Conservation (phyloP, 2,113 vertebrate species). For the Neogobius melanostomus region DNA sequence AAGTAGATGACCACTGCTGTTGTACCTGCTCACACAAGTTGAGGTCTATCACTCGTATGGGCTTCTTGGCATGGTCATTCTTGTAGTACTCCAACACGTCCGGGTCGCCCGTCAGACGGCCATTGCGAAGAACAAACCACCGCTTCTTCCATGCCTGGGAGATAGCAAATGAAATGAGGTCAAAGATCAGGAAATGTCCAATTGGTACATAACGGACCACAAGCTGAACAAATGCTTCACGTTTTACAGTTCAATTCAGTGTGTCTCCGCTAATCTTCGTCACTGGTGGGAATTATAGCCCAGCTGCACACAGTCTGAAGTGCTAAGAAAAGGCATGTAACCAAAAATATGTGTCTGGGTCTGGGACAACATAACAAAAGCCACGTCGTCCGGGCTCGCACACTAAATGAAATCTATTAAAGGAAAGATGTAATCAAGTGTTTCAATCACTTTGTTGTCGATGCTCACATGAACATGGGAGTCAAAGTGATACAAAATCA, state of each 20-base stretch:
- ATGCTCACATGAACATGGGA: neutral
- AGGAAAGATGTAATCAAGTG: slow-evolving; percentile 41
- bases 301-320: slow-evolving; percentile 40
- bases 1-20: neutral
- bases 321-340: slow-evolving; percentile 48
- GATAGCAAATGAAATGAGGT: slow-evolving; percentile 32
- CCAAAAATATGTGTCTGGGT: slow-evolving; percentile 63
- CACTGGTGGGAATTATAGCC: slow-evolving; percentile 28
- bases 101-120: slow-evolving; percentile 93
- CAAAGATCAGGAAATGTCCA: slow-evolving; percentile 56
- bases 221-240: slow-evolving; percentile 49
- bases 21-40: slow-evolving; percentile 93
- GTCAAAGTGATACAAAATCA: slow-evolving; percentile 9
- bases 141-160: slow-evolving; percentile 98
- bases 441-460: slow-evolving; percentile 34
- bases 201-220: slow-evolving; percentile 44
- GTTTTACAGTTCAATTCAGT: slow-evolving; percentile 36
- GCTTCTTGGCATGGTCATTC: slow-evolving; percentile 98
- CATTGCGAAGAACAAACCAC: slow-evolving; percentile 97
- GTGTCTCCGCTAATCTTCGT: slow-evolving; percentile 35
- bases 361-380: slow-evolving; percentile 62
- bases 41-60: slow-evolving; percentile 98
- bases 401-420: slow-evolving; percentile 52
- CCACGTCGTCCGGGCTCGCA: slow-evolving; percentile 58
- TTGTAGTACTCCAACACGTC: slow-evolving; percentile 99